Evolutionary conservation across 1,140 invertebrate species (phyloP), one percentile per base, ranked within the genome.

Genomic region (Coenobita brevimanus): DNA sequence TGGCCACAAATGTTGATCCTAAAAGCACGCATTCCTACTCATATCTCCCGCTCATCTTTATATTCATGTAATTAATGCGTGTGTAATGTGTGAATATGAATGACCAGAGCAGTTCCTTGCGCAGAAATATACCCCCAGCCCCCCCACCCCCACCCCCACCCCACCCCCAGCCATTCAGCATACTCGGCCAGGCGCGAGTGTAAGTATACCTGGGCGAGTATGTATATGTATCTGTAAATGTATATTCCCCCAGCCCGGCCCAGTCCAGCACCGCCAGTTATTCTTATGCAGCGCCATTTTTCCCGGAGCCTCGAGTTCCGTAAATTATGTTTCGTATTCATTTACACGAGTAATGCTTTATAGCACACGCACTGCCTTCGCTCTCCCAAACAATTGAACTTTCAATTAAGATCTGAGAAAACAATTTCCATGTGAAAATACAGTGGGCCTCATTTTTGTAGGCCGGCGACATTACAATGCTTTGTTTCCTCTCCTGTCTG

Each of bases 271-370:
- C 73, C 33, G 73, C 73, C 73, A 76, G 73, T 76, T 76, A 76
- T 76, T 76, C 73, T 76, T 76, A 76, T 76, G 41, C 73, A 76
- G 46, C 33, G 33, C 73, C 73, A 76, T 41, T 43, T 43, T 76
- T 76, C 46, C 41, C 24, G 24, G 33, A 24, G n/a, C 73, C 73
- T 76, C 73, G 73, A 38, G 46, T 76, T 76, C 73, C 73, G 73
- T 76, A 76, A 76, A 76, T 76, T 76, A 76, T 76, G 73, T 76
- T 76, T 76, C 73, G 33, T 76, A 76, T 76, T 76, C 73, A 76
- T 76, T 76, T 41, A 43, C 73, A 76, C 46, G 73, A 76, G 73
- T 38, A 43, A 76, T 38, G 73, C 41, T 76, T 43, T 76, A 76
- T 76, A 76, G 27, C 33, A 76, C 38, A 76, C 46, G 46, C 17